Base-by-base conservation (phyloP, 1,140 invertebrate species). In the Pseudomyrmex gracilis region DNA sequence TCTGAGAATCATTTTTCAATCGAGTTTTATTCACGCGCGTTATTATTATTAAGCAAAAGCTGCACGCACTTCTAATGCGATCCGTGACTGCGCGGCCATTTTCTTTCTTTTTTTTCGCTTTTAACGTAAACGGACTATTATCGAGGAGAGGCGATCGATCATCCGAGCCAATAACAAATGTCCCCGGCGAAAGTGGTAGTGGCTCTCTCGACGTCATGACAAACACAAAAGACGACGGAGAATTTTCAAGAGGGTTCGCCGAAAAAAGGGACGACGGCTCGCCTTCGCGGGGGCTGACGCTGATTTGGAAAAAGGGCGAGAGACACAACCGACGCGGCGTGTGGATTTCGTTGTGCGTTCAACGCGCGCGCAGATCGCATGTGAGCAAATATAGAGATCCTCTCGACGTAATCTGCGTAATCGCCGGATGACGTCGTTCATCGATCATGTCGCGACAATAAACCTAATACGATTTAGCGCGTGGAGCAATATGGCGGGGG, bases 381-480 rank as follows among this genome's bases (percentile, higher is more conserved):
- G 74, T 61, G 89, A 82, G 73, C 83, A 90, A 90, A 90, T 89
- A 89, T 87, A 67, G 87, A 85, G 82, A 87, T 86, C 84, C 82
- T 73, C 83, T 73, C 83, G 9, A 22, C 82, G 84, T 89, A 91
- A 90, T 89, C 90, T 86, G 82, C 87, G 85, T 91, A 91, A 91
- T 91, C 90, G 84, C 64, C 70, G 60, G 55, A 76, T 68, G 82
- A 83, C 70, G 87, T 85, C 55, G 57, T 63, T 73, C 89, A 90
- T 90, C 90, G 83, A 90, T 91, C 90, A 90, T 88, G 51, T 74
- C 82, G 83, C 73, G 71, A 91, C 89, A 91, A 90, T 90, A 85
- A 90, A 89, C 78, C 85, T 88, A 90, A 90, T 90, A 89, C 73
- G 63, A 89, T 89, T 87, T 78, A 71, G 53, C 51, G 45, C 73